phyloP scores from a whole-genome alignment of 1,140 invertebrate species.

The Macrotrachela quadricornifera region DNA sequence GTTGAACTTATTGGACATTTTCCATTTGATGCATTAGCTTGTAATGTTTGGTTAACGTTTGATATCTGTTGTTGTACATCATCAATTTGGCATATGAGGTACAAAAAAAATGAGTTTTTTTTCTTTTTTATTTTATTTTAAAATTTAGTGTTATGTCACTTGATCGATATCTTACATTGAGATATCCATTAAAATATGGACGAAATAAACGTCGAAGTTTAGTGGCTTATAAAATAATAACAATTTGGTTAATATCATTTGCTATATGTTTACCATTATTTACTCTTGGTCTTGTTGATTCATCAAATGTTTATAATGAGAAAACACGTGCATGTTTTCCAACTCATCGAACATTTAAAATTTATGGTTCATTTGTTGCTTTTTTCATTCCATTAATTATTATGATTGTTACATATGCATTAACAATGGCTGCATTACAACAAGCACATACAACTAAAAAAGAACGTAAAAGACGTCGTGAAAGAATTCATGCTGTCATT shows the following conservation, averaged over 20 bases:
- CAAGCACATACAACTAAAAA: neutral
- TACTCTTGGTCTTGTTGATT: constrained; percentile 49
- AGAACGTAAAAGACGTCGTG: too few relatives aligned
- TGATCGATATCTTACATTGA: constrained; percentile 55
- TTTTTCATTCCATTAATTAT: constrained; percentile 83
- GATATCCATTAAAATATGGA: constrained; percentile 65
- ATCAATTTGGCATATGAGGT: constrained; percentile 48
- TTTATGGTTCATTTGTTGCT: constrained; percentile 71
- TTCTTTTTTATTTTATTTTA: constrained; percentile 39
- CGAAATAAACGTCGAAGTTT: constrained; percentile 61
- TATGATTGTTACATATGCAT: constrained; percentile 73
- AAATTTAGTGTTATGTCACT: constrained; percentile 38
- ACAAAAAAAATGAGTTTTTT: too few relatives aligned
- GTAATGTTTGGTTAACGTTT: constrained; percentile 30
- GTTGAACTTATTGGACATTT: constrained; percentile 59
- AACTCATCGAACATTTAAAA: constrained; percentile 58
- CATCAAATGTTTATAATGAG: constrained; percentile 23
- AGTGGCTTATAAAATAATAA: constrained; percentile 60
- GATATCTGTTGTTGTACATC: constrained; percentile 76
- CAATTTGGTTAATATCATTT: constrained; percentile 67
- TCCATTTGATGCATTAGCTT: neutral
- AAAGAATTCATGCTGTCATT: too few relatives aligned
- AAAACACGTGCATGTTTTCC: constrained; percentile 42
- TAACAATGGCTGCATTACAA: constrained; percentile 43
- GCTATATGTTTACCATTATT: constrained; percentile 66